phyloP scores from a whole-genome alignment of 2,113 vertebrate genomes.

The Urocolius indicus region DNA sequence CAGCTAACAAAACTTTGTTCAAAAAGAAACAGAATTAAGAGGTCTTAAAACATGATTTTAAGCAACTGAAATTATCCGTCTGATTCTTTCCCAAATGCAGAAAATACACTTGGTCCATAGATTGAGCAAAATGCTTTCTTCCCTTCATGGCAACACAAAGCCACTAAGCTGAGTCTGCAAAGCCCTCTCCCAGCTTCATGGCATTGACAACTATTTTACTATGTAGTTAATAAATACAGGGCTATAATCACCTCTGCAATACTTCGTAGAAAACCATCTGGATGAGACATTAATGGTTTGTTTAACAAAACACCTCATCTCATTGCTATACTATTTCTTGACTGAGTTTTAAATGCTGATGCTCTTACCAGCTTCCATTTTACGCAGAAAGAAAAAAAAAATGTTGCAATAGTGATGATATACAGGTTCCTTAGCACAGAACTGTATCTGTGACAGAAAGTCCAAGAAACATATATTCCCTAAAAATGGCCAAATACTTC shows the following conservation, averaged over 20 bases:
- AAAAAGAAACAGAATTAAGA: constrained; percentile 38
- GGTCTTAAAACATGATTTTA: not conserved
- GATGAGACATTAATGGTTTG: not conserved
- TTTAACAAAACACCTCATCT: not conserved
- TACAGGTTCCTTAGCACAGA: not conserved
- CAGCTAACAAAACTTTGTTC: constrained; percentile 69
- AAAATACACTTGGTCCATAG: not conserved
- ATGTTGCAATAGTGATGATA: not conserved
- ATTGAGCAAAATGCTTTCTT: not conserved
- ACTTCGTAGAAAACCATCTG: not conserved
- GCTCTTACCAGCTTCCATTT: not conserved
- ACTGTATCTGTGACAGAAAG: accelerated
- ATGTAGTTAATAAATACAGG: not conserved
- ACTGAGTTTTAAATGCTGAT: not conserved
- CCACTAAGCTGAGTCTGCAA: not conserved
- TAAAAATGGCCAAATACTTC: not conserved
- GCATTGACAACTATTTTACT: not conserved
- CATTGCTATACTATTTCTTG: not conserved
- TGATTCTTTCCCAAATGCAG: not conserved
- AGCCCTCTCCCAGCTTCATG: not conserved
- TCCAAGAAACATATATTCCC: not conserved
- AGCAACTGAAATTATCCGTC: not conserved
- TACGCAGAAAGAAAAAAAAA: not conserved
- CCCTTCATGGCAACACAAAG: not conserved
- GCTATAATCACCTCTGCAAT: not conserved